Evolutionary conservation across 2,797 vertebrate genomes (phyloP), one percentile per base, ranked within the genome.

Genomic region (Meriones psammophilus): DNA sequence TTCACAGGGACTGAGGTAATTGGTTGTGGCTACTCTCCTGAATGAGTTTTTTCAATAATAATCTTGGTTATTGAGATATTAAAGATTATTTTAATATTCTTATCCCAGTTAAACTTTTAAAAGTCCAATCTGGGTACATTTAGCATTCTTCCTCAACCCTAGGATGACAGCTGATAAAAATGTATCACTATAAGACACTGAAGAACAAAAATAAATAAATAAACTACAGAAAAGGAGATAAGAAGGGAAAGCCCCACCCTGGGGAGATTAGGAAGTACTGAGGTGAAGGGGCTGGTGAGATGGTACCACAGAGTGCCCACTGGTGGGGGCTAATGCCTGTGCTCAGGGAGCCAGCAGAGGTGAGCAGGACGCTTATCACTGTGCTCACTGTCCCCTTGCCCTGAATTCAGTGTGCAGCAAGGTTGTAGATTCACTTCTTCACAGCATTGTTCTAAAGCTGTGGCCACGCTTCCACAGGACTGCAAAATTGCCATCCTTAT

Each of bases 241-340:
- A 62, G 28, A 64, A 56, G 81, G 28, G 46, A 77, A 64, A 50
- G 18, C 0, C 3, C 17, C 66, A 20, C 56, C 68, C 89, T 2
- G 2, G 42, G 42, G 50, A 50, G 8, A 50, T 50, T 50, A 50
- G 50, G 8, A 50, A 50, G 50, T 50, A 50, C 50, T 50, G 50
- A 50, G 50, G 50, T 50, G 50, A 50, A 50, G 50, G 50, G 50
- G 50, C 50, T 50, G 50, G 50, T 10, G 90, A 90, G 66, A 74
- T 62, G 58, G 18, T 9, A 14, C 68, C 7, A 0, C 17, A 28
- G 26, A 60, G 30, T 8, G 58, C 46, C 7, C 8, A 9, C 50
- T 50, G 2, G 22, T 0, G 0, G 10, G 36, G 18, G 18, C 9
- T 26, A 0, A 83, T 26, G 5, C n/a, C 39, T 0, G 15, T 30